Conservation (phyloP, 2,113 vertebrate species). For the Silurus asotus region DNA sequence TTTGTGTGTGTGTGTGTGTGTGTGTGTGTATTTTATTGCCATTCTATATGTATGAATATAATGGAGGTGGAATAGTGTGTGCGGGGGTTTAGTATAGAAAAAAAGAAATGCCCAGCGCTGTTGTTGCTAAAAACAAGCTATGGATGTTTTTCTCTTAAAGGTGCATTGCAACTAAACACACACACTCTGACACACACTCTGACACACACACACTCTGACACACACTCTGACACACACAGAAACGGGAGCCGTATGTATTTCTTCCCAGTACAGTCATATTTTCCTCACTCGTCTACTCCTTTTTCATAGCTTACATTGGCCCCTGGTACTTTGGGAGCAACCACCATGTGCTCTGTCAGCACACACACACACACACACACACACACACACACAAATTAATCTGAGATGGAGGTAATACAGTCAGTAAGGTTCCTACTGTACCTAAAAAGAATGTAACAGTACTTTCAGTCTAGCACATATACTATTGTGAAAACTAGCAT, state of each 20-base stretch:
- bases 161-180: not conserved
- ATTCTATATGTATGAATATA: constrained; percentile 47
- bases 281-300: constrained; percentile 20
- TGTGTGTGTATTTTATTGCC: not conserved
- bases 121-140: constrained; percentile 24
- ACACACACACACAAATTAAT: constrained; percentile 49
- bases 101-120: constrained; percentile 13
- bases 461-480: not conserved
- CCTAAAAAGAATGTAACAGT: constrained; percentile 3
- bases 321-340: constrained; percentile 27
- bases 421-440: constrained; percentile 6
- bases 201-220: not conserved
- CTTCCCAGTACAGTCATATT: constrained; percentile 35
- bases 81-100: not conserved
- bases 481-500: not conserved
- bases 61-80: not conserved
- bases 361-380: not conserved
- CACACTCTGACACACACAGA: constrained; percentile 8
- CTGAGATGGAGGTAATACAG: not conserved
- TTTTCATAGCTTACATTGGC: constrained; percentile 32
- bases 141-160: constrained; percentile 42
- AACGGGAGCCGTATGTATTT: constrained; percentile 21
- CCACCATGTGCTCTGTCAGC: constrained; percentile 30
- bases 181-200: constrained; percentile 13
- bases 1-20: not conserved